Evolutionary conservation across 2,113 vertebrate genomes (phyloP), one percentile per base, ranked within the genome.

Genomic region (Chitala chitala): DNA sequence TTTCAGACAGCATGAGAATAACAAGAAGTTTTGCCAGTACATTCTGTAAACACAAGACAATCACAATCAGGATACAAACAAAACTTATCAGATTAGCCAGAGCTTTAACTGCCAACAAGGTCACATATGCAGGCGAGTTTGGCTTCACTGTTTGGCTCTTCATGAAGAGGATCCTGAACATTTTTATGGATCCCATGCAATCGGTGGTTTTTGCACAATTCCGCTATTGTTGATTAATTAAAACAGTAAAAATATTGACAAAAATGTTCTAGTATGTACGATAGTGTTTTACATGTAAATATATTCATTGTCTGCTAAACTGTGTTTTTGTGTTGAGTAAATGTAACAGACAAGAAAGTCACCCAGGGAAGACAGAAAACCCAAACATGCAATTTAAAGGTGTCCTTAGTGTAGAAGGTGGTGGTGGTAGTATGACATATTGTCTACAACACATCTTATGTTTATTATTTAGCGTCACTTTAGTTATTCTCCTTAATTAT

Each of bases 311-410:
- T 46, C 12, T 46, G 44, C 44, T 46, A 6, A 6, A 5, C 44
- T 12, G 44, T 46, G 20, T 3, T 5, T n/a, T 54, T n/a, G n/a
- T n/a, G n/a, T n/a, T n/a, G n/a, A n/a, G n/a, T 22, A 12, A 22
- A 54, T n/a, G 51, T 54, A n/a, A 54, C 51, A 54, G 17, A 54
- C 20, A 22, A 17, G 1, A 20, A 51, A 50, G 22, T 12, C 22
- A n/a, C 2, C 54, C 22, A 22, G 6, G 2, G 22, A 29, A 24
- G 3, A 31, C 17, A 59, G 10, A 31, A n/a, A 3, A 4, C 15
- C 22, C 17, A 50, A 69, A 69, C 26, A 50, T 46, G 42, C 20
- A 50, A 69, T 69, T n/a, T 69, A 51, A 44, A 51, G 46, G 36
- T 50, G 24, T 69, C 46, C 46, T 51, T 55, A 55, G 46, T 8